Percentiles rank a stretch among this genome's conserved stretches.
These are phyloP conservation scores for Halcyon badia DNA, from an alignment of 2,797 vertebrate genomes.

Conservation along the genomic window DNA sequence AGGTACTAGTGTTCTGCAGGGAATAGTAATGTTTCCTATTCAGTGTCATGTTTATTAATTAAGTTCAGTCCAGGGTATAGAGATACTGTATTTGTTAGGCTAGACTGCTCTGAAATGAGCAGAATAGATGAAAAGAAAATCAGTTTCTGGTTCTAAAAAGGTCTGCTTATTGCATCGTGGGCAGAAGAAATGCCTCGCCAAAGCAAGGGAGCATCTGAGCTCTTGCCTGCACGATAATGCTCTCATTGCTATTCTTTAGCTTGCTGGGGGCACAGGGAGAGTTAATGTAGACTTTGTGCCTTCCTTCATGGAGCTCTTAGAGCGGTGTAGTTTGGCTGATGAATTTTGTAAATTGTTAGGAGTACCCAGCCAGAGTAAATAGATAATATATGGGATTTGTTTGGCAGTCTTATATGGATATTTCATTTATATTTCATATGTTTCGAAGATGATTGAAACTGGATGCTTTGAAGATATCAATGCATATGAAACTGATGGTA, in stretches of 20 bases:
- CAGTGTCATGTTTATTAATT: background rate
- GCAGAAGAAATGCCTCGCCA: background rate
- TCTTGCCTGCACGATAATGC: background rate
- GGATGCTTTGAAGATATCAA: conserved; percentile 94
- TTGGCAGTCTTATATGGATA: background rate
- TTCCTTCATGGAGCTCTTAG: background rate
- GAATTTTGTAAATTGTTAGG: background rate
- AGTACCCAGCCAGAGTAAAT: background rate
- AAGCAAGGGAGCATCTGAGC: background rate
- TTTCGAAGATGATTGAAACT: conserved; percentile 92
- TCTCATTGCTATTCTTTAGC: background rate
- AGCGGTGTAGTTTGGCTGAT: background rate
- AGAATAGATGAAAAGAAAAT: background rate
- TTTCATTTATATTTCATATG: background rate
- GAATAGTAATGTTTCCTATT: background rate
- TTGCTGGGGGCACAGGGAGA: background rate
- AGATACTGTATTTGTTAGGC: background rate
- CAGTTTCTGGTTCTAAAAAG: background rate
- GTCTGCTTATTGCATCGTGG: background rate
- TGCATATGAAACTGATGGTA: conserved; percentile 83
- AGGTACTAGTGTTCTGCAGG: background rate
- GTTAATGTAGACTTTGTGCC: background rate
- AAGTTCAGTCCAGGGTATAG: background rate
- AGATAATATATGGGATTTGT: background rate
- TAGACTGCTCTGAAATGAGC: background rate